Evolutionary conservation across 2,113 vertebrate species (phyloP).

Genomic region (Heterotis niloticus): DNA sequence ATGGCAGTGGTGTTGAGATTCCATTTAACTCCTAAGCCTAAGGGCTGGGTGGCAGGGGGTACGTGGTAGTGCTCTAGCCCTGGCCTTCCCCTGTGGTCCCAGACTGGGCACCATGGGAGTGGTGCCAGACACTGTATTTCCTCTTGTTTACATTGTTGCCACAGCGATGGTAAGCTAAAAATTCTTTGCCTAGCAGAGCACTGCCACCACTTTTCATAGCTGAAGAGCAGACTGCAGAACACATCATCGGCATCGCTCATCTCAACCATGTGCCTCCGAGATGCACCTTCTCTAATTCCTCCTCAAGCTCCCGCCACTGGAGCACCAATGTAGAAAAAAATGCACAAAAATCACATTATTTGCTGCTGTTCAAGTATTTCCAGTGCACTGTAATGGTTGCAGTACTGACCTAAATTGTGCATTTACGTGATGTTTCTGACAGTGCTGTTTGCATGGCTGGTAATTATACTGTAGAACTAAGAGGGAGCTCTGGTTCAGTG

Average conservation of each 20-base stretch:
- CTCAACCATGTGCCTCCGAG: neutral
- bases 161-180: neutral
- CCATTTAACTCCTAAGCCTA: neutral
- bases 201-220: neutral
- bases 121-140: slow-evolving; percentile 15
- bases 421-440: neutral
- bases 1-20: neutral
- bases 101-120: neutral
- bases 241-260: neutral
- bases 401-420: neutral
- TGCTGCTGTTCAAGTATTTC: too few relatives aligned
- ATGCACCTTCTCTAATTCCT: neutral
- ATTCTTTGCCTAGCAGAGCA: neutral
- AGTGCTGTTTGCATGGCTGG: neutral
- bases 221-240: slow-evolving; percentile 6
- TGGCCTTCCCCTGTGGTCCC: neutral
- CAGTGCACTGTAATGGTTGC: neutral
- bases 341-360: neutral
- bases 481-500: neutral
- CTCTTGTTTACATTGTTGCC: slow-evolving; percentile 23
- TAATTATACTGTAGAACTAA: neutral
- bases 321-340: neutral
- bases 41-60: neutral
- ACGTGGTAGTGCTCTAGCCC: neutral
- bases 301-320: neutral